phyloP scores from a whole-genome alignment of 2,888 invertebrate species.

The Axea sp. region DNA sequence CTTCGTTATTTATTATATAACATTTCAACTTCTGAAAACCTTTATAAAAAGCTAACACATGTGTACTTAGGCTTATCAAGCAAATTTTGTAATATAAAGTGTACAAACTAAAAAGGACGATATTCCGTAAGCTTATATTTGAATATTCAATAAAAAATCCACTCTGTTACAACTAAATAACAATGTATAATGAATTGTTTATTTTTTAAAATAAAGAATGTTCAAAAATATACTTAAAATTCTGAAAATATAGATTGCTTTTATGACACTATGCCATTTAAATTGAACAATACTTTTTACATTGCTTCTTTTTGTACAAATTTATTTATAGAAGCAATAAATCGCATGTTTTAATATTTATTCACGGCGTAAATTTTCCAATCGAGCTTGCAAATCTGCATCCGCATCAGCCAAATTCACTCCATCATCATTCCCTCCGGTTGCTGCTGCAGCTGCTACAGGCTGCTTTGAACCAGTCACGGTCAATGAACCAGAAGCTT shows the following conservation, averaged over 20 bases:
- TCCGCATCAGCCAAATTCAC: constrained; percentile 88
- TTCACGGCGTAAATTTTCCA: constrained; percentile 96
- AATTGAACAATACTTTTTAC: no score
- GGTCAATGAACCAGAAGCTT: constrained; percentile 82
- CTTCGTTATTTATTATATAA: constrained; percentile 13
- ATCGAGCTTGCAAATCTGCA: constrained; percentile 97
- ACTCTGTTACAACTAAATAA: no score
- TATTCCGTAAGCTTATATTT: no score
- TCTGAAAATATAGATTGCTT: no score
- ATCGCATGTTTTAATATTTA: no score
- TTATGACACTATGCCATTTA: no score
- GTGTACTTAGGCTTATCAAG: not conserved
- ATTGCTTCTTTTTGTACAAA: no score
- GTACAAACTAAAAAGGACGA: not conserved
- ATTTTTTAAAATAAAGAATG: no score
- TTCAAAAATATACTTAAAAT: no score
- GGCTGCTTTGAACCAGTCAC: constrained; percentile 83
- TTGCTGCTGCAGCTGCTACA: constrained; percentile 82
- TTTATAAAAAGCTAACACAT: constrained; percentile 12
- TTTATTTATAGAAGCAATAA: constrained; percentile 21
- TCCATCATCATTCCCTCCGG: constrained; percentile 80
- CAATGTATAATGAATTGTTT: no score
- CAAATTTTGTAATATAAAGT: no score
- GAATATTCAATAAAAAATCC: no score
- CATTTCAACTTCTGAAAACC: constrained; percentile 4